Evolutionary conservation across 2,113 vertebrate species (phyloP), one percentile per base, ranked within the genome.

Genomic region (Dromas ardeola): DNA sequence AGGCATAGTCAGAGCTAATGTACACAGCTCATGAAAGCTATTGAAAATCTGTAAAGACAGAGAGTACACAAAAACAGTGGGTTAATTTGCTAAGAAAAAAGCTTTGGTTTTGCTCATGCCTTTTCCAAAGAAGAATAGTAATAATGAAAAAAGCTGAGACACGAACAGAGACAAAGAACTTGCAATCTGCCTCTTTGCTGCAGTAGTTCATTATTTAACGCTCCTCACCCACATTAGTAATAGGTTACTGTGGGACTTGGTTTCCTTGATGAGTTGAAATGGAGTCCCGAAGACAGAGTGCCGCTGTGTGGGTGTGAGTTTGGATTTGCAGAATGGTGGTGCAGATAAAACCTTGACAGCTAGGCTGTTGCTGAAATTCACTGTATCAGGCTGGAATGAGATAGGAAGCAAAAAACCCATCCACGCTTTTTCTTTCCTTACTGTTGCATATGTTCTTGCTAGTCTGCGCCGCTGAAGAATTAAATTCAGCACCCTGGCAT

Each of bases 241-340:
- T 80, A 56, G 90, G 82, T 90, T 91, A n/a, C 56, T 88, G 82
- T 87, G 86, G 93, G 85, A 83, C 76, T 86, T 88, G 55, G 81
- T 65, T 89, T 61, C 79, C 74, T 86, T 49, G 88, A 42, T 53
- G 79, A 65, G 81, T 47, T 70, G 91, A 95, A 92, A 73, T 90
- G 72, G 80, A 95, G 92, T 93, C 94, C 86, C 10, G 1, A 74
- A 95, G 87, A 76, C 82, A 92, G 6, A 38, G 81, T 29, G 71
- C 74, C 7, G 25, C 67, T 86, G 88, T 45, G 96, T 95, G 95
- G 94, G 95, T 62, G 97, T 82, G 84, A 89, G 86, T 95, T 93
- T 94, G 95, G 89, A 91, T 96, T 82, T 96, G 78, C 91, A 76
- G 81, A 81, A 72, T 69, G 89, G 72, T 88, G 71, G 85, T 95